Evolutionary conservation across 2,797 vertebrate species (phyloP).

Genomic region (Babyrousa celebensis): DNA sequence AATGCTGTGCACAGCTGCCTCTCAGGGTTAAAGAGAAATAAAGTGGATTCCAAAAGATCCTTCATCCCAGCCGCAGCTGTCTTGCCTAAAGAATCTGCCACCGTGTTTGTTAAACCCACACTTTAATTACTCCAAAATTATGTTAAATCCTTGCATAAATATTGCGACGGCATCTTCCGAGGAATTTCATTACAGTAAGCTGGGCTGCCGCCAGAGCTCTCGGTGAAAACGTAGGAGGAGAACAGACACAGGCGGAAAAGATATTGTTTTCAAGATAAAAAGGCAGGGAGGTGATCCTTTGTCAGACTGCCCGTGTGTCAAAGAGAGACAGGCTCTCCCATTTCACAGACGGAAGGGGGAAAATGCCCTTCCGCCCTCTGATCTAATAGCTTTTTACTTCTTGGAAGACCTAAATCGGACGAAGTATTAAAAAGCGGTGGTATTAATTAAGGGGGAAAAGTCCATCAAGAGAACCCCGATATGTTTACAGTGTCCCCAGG

Average conservation of each 20-base stretch:
- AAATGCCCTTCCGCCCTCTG: constrained; percentile 76
- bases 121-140: constrained; percentile 84
- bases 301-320: constrained; percentile 85
- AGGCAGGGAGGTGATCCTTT: constrained; percentile 78
- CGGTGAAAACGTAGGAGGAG: constrained; percentile 66
- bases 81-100: constrained; percentile 51
- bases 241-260: background rate
- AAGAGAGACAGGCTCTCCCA: constrained; percentile 86
- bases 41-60: constrained; percentile 74
- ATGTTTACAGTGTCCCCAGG: constrained; percentile 92
- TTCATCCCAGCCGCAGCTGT: constrained; percentile 37
- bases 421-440: constrained; percentile 90
- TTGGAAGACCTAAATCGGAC: constrained; percentile 89
- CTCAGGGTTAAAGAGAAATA: constrained; percentile 82
- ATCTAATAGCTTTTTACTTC: constrained; percentile 87
- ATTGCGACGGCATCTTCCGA: constrained; percentile 40
- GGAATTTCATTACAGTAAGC: constrained; percentile 60
- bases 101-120: constrained; percentile 67
- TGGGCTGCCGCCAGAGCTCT: constrained; percentile 67
- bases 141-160: constrained; percentile 73
- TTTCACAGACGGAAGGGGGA: constrained; percentile 85
- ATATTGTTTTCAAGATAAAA: constrained; percentile 83
- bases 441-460: constrained; percentile 92
- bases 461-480: constrained; percentile 92
- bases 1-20: background rate